phyloP scores from a whole-genome alignment of 2,888 invertebrate species.

The Mycogona germanica region DNA sequence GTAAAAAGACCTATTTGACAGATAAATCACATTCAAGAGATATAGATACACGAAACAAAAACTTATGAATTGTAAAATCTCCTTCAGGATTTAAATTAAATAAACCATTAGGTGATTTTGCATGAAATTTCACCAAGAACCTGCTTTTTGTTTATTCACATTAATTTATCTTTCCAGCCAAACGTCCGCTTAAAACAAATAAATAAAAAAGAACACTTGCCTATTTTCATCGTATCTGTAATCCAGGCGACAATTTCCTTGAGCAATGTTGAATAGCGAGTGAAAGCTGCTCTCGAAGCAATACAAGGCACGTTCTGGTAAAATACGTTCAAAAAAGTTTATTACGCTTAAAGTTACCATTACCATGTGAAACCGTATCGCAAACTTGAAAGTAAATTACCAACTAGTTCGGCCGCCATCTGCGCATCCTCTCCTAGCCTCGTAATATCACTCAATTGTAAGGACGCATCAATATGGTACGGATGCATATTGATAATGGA shows the following conservation, averaged over 20 bases:
- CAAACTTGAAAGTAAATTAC: slow-evolving; percentile 26
- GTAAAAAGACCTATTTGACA: slow-evolving; percentile 58
- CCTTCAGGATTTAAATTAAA: too few relatives aligned
- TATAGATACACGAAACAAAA: too few relatives aligned
- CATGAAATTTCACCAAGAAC: too few relatives aligned
- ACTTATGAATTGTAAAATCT: too few relatives aligned
- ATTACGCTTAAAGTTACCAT: too few relatives aligned
- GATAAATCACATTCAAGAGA: too few relatives aligned
- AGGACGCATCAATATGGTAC: slow-evolving; percentile 64
- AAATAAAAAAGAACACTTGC: slow-evolving; percentile 34
- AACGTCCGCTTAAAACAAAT: too few relatives aligned
- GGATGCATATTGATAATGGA: slow-evolving; percentile 57
- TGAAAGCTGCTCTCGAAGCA: slow-evolving; percentile 66
- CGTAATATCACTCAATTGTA: slow-evolving; percentile 69
- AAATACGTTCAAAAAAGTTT: too few relatives aligned
- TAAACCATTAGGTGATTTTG: too few relatives aligned
- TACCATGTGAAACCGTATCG: too few relatives aligned
- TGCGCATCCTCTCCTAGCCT: slow-evolving; percentile 63
- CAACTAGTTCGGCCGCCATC: slow-evolving; percentile 60
- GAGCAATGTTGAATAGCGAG: slow-evolving; percentile 60
- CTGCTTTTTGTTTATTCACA: too few relatives aligned
- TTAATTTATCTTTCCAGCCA: too few relatives aligned
- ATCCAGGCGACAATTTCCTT: slow-evolving; percentile 58
- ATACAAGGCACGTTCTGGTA: slow-evolving; percentile 56
- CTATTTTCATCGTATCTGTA: slow-evolving; percentile 70